A percentile compares a stretch with the other conserved stretches of the same genome.
Conservation (phyloP, 2,797 vertebrate species). For the Hoplostethus atlanticus region DNA sequence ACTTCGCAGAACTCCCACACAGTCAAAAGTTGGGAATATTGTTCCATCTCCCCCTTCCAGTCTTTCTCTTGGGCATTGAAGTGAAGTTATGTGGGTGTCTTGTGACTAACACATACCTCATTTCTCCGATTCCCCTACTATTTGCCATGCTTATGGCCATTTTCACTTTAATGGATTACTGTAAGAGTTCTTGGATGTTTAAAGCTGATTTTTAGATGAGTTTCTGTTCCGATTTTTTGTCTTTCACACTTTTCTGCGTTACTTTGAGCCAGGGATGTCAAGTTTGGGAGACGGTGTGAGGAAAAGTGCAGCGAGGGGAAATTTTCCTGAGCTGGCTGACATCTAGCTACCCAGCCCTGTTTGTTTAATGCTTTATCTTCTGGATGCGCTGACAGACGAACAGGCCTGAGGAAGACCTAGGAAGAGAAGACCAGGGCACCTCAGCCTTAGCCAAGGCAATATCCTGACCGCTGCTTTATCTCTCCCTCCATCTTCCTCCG, state of each 20-base stretch:
- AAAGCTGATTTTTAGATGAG: constrained; percentile 1
- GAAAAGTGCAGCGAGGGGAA: background rate
- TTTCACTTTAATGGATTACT: constrained; percentile 16
- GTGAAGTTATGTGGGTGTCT: constrained; percentile 6
- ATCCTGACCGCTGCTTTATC: constrained; percentile 73
- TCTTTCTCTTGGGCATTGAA: constrained; percentile 30
- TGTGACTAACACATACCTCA: background rate
- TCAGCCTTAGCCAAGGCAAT: constrained; percentile 60
- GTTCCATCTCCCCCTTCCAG: constrained; percentile 3
- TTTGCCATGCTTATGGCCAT: background rate
- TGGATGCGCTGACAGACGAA: constrained; percentile 41
- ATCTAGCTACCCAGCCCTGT: constrained; percentile 38
- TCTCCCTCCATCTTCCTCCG: constrained; percentile 55
- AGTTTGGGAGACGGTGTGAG: background rate
- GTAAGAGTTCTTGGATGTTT: constrained; percentile 6
- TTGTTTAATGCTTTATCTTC: constrained; percentile 53
- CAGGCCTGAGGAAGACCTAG: constrained; percentile 43
- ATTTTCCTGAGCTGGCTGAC: background rate
- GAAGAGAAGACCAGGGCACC: constrained; percentile 48
- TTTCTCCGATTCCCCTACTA: background rate
- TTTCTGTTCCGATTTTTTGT: constrained; percentile 8
- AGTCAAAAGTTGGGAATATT: constrained; percentile 33
- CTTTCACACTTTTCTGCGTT: background rate
- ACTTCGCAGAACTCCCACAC: constrained; percentile 39
- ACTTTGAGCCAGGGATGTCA: background rate